These are phyloP conservation scores for Microcebus jonahi DNA, from an alignment of 2,113 vertebrate species.

Conservation along the genomic window DNA sequence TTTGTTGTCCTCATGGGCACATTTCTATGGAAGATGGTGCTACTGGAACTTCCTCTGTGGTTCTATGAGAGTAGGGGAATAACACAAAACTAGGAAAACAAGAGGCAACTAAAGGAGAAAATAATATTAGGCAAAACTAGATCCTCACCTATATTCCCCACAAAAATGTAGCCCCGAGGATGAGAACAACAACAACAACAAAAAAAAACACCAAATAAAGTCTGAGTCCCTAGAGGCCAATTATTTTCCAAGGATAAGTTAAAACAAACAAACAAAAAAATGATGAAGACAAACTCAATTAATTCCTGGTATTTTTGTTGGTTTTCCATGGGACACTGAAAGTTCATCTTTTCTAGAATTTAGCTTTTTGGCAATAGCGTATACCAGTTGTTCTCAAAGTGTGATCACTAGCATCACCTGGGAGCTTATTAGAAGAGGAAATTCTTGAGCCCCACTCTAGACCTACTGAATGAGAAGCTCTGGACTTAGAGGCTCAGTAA, in stretches of 20 bases:
- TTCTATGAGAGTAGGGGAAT: neutral
- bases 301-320: neutral
- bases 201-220: neutral
- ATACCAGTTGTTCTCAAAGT: neutral
- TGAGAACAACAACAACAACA: neutral
- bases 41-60: neutral
- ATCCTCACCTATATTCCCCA: neutral
- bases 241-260: neutral
- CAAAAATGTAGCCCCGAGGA: neutral
- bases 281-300: neutral
- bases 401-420: neutral
- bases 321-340: neutral
- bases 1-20: neutral
- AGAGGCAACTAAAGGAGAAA: neutral
- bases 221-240: neutral
- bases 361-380: neutral
- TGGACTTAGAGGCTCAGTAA: neutral
- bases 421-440: neutral
- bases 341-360: neutral
- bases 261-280: neutral
- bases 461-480: neutral
- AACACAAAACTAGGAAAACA: neutral
- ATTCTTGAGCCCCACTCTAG: neutral
- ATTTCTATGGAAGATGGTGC: neutral
- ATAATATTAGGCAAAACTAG: neutral